Evolutionary conservation across 2,113 vertebrate species (phyloP), one percentile per base, ranked within the genome.

Genomic region (Sterna hirundo): DNA sequence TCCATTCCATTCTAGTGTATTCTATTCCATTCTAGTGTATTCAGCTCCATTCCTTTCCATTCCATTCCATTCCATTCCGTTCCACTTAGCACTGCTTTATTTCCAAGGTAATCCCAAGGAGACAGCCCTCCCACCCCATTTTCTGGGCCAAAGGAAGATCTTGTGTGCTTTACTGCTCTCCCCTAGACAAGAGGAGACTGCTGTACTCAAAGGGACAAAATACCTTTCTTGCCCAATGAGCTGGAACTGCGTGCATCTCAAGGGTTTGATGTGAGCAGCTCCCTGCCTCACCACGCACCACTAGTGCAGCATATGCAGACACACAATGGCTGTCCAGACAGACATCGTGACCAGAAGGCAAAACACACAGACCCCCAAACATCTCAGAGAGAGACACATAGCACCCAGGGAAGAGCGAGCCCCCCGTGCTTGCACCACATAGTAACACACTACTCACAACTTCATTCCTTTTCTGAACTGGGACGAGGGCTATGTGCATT

Each of bases 61-160:
- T 49, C 20, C 11, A 49, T 11, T 21, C 4, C 22, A 22, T 23
- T 49, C 47, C 17, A n/a, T n/a, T n/a, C n/a, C n/a, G n/a, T n/a
- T n/a, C n/a, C n/a, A n/a, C n/a, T 18, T 27, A 2, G 7, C 15
- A 26, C 7, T 82, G 14, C 16, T 27, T 2, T 17, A 38, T 34
- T 34, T 32, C 5, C 27, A 36, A 52, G 14, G 44, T 16, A 68
- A 38, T 32, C 21, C 14, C 17, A 68, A 32, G 26, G 9, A 75
- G 21, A 15, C 3, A 15, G 20, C 5, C 6, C 1, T 2, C 9
- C 9, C 7, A 3, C 6, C 11, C 6, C 6, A 16, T 23, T 21
- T 36, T 8, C 12, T 0, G 4, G 15, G 6, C 11, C 14, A 38
- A 34, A 47, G 3, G 6, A 34, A 54, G 7, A 44, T 15, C 25